Conservation (phyloP, 2,888 invertebrate genomes). For the Drosophila fungiperda region DNA sequence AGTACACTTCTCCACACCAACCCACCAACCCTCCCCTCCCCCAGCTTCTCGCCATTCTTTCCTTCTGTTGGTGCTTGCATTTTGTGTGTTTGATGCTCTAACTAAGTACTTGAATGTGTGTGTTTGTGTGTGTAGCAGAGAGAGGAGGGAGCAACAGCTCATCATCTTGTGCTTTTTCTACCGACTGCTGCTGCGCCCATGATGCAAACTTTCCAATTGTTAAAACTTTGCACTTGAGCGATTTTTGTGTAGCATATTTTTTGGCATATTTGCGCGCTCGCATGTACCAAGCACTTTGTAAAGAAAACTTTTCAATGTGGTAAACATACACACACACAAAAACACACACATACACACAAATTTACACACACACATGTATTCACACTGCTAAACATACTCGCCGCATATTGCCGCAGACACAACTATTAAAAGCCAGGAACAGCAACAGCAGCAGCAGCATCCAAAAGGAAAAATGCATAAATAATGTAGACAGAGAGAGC, state of each 20-base stretch:
- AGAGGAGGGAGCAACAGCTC: constrained; percentile 5
- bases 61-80: constrained; percentile 46
- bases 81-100: constrained; percentile 63
- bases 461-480: constrained; percentile 73
- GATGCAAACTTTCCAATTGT: constrained; percentile 79
- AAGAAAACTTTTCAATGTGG: constrained; percentile 80
- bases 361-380: constrained; percentile 27
- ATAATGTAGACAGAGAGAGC: constrained; percentile 65
- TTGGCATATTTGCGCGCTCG: constrained; percentile 78
- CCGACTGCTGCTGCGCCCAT: constrained; percentile 62
- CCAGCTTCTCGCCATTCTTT: background rate
- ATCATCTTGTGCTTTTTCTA: constrained; percentile 9
- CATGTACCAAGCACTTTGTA: constrained; percentile 78
- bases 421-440: constrained; percentile 72
- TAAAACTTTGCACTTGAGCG: constrained; percentile 81
- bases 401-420: constrained; percentile 56
- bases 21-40: background rate
- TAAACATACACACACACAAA: constrained; percentile 53
- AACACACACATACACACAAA: constrained; percentile 17
- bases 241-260: constrained; percentile 81
- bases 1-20: constrained; percentile 38
- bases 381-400: constrained; percentile 31
- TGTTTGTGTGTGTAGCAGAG: background rate
- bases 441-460: constrained; percentile 47
- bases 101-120: constrained; percentile 54